phyloP scores from a whole-genome alignment of 2,888 invertebrate species.

The Hirudinaria manillensis region DNA sequence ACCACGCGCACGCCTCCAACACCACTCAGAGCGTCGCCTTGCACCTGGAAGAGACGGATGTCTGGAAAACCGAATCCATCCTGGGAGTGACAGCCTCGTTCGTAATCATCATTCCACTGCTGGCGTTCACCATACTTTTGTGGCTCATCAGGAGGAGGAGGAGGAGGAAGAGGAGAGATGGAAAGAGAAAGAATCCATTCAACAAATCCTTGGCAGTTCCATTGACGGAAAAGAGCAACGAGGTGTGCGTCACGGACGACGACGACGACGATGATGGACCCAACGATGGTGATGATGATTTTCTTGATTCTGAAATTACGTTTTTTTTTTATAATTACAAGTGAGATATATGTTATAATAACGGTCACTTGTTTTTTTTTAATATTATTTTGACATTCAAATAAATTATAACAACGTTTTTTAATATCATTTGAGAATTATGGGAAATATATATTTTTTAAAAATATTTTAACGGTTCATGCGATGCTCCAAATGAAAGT shows the following conservation, averaged over 20 bases:
- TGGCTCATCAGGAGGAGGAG: conserved; percentile 13
- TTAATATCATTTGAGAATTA: too few species aligned
- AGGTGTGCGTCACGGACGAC: not conserved
- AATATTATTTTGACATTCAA: too few species aligned
- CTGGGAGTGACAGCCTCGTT: too few species aligned
- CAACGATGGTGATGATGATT: not conserved
- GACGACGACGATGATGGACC: conserved; percentile 10
- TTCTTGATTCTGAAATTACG: not conserved
- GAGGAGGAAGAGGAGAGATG: not conserved
- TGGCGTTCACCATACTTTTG: not conserved
- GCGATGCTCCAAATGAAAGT: too few species aligned
- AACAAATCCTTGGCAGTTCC: conserved; percentile 16
- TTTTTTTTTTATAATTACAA: not conserved
- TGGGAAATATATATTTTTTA: too few species aligned
- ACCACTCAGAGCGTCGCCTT: not conserved
- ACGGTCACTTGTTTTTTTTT: too few species aligned
- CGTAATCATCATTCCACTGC: not conserved
- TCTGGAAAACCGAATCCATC: too few species aligned
- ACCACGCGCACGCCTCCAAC: not conserved
- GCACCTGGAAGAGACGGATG: too few species aligned
- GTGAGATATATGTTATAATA: too few species aligned
- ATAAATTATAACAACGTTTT: too few species aligned
- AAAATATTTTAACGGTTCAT: too few species aligned
- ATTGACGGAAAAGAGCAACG: not conserved
- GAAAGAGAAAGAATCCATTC: not conserved